These are phyloP conservation scores for Alsophila aescularia DNA, from an alignment of 2,888 invertebrate genomes.

Conservation along the genomic window DNA sequence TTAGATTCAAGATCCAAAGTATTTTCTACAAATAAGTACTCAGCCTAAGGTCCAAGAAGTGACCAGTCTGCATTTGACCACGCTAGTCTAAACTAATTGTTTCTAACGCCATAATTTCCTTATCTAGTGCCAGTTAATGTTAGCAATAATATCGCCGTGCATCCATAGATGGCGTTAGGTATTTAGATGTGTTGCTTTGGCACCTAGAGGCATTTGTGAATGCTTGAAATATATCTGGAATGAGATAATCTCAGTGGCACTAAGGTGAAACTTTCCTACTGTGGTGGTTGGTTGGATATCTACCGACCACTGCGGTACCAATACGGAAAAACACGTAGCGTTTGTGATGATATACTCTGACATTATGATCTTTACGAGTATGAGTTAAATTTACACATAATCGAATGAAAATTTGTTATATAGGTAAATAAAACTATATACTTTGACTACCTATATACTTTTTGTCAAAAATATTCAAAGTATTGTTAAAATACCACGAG, in stretches of 20 bases:
- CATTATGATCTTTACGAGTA: too few species aligned
- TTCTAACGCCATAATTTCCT: conserved; percentile 35
- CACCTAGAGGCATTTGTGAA: conserved; percentile 27
- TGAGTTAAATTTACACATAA: too few species aligned
- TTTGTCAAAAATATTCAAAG: too few species aligned
- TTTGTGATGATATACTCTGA: too few species aligned
- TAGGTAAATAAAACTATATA: too few species aligned
- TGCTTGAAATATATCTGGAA: conserved; percentile 19
- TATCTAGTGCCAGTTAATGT: conserved; percentile 22
- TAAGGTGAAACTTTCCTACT: background rate
- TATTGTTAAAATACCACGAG: too few species aligned
- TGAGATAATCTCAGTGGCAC: background rate
- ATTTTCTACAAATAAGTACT: background rate
- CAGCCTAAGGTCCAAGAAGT: conserved; percentile 4
- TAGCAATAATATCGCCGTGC: conserved; percentile 16
- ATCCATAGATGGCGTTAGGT: conserved; percentile 14
- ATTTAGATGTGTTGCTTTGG: conserved; percentile 18
- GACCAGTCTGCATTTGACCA: background rate
- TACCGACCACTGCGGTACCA: too few species aligned
- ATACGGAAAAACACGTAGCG: too few species aligned
- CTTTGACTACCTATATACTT: too few species aligned
- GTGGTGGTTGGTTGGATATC: too few species aligned
- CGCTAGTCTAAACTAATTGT: conserved; percentile 33
- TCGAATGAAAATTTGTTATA: too few species aligned
- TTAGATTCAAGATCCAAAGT: too few species aligned